Evolutionary conservation across 2,888 invertebrate genomes (phyloP), one percentile per base, ranked within the genome.

Genomic region (Ommatoiulus sabulosus): DNA sequence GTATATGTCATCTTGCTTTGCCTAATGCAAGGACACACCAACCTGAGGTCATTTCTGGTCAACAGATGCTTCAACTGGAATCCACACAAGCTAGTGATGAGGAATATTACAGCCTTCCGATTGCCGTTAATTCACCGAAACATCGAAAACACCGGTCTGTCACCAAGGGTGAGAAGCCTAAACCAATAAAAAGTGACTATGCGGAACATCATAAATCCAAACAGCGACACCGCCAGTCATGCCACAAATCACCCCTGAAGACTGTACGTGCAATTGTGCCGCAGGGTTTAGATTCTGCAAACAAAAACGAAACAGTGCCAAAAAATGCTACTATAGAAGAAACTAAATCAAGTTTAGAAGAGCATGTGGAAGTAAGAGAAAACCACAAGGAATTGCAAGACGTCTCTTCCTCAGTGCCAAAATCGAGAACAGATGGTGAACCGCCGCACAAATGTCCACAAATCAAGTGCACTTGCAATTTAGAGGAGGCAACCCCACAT

Each of bases 51-150:
- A 3, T 80, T 35, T 80, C 80, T 1, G 80, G 35, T 6, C 2
- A 10, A 52, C 6, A 4, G 52, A 15, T 52, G 52, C 10, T 12
- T 8, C 80, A 35, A 35, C 80, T 35, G 10, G 35, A 80, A 12
- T 35, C 80, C 35, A 35, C n/a, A n/a, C n/a, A 35, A 6, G 35
- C 80, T 43, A 87, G 44, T 17, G 87, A 87, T 17, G 87, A 87
- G n/a, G 87, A 87, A 63, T 87, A 87, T 44, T 87, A 87, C 44
- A 46, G 44, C 15, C 72, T 87, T n/a, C 87, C 87, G 44, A 12
- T 15, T 44, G 72, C 24, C 7, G 35, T 4, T 46, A 17, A 15
- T 35, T 48, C 48, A 24, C 35, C 7, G 17, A 24, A 86, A 17
- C 20, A 17, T 46, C 48, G 10, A 10, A 3, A 86, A 20, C 46